A percentile compares a stretch with the other conserved stretches of the same genome.
phyloP scores from a whole-genome alignment of 1,140 invertebrate species.

The Hylaeus volcanicus region DNA sequence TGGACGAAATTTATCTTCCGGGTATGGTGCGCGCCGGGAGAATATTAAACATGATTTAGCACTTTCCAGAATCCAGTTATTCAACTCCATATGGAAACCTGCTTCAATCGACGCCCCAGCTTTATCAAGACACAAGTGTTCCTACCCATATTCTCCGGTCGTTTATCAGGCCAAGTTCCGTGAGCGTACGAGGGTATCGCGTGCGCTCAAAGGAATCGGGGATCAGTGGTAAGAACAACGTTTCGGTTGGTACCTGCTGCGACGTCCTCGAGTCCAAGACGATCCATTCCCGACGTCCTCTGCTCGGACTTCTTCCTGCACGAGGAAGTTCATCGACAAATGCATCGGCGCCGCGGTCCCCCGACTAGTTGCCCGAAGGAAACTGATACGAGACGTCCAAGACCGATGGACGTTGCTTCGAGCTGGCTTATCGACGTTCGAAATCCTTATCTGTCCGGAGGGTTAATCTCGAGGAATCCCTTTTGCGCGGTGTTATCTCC shows the following conservation, averaged over 20 bases:
- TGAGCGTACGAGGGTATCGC: not conserved
- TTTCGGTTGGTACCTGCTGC: not conserved
- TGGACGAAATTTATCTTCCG: slow-evolving; percentile 18
- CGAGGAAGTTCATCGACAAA: slow-evolving; percentile 31
- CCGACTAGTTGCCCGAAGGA: slow-evolving; percentile 7
- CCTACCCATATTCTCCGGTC: slow-evolving; percentile 23
- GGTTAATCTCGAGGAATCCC: slow-evolving; percentile 71
- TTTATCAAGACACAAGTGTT: slow-evolving; percentile 38
- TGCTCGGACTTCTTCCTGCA: not conserved
- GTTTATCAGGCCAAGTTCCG: slow-evolving; percentile 22
- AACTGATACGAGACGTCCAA: slow-evolving; percentile 59
- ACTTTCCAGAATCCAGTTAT: not conserved
- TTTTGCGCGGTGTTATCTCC: slow-evolving; percentile 69
- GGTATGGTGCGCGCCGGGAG: not conserved
- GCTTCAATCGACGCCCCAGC: slow-evolving; percentile 1
- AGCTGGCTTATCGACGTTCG: slow-evolving; percentile 59
- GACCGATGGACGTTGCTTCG: slow-evolving; percentile 51
- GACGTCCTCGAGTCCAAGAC: not conserved
- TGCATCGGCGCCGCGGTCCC: slow-evolving; percentile 14
- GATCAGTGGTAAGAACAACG: not conserved
- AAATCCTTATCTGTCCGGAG: slow-evolving; percentile 69
- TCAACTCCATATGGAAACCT: slow-evolving; percentile 1
- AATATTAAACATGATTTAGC: slow-evolving; percentile 38
- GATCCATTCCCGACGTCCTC: not conserved
- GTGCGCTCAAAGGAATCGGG: not conserved